These are phyloP conservation scores for Thumatha senex DNA, from an alignment of 2,888 invertebrate genomes.

Conservation along the genomic window DNA sequence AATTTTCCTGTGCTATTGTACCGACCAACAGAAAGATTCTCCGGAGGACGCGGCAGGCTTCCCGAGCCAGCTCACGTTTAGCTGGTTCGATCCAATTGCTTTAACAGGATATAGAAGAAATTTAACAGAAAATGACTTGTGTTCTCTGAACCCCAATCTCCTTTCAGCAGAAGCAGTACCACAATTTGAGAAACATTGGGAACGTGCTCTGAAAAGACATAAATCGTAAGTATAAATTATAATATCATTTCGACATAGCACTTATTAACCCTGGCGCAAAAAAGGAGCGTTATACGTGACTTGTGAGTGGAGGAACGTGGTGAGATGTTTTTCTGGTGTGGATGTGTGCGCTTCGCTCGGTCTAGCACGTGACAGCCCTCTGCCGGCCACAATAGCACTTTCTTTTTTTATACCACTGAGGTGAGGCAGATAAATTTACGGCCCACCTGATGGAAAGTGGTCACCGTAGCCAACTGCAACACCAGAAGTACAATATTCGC, in stretches of 20 bases:
- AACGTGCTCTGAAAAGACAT: slow-evolving; percentile 84
- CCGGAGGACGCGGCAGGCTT: slow-evolving; percentile 94
- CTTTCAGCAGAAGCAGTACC: slow-evolving; percentile 90
- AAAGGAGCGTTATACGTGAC: no score
- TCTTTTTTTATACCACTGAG: no score
- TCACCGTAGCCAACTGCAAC: no score
- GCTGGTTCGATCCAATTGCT: slow-evolving; percentile 94
- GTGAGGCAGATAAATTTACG: no score
- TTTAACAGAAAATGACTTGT: slow-evolving; percentile 91
- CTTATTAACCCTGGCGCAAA: not conserved
- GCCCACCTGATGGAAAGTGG: no score
- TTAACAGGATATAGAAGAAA: slow-evolving; percentile 92
- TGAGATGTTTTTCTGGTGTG: no score
- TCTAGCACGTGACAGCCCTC: no score
- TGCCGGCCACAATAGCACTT: no score
- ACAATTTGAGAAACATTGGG: slow-evolving; percentile 92
- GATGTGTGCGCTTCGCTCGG: no score
- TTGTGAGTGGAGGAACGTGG: no score
- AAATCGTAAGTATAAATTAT: slow-evolving; percentile 74
- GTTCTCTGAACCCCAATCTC: slow-evolving; percentile 93
- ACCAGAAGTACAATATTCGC: no score
- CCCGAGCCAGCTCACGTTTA: slow-evolving; percentile 91
- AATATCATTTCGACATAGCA: not conserved
- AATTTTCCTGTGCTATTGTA: not conserved
- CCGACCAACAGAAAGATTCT: slow-evolving; percentile 87